These are phyloP conservation scores for Neocrepidodera transversa DNA, from an alignment of 2,888 invertebrate species.

Conservation along the genomic window DNA sequence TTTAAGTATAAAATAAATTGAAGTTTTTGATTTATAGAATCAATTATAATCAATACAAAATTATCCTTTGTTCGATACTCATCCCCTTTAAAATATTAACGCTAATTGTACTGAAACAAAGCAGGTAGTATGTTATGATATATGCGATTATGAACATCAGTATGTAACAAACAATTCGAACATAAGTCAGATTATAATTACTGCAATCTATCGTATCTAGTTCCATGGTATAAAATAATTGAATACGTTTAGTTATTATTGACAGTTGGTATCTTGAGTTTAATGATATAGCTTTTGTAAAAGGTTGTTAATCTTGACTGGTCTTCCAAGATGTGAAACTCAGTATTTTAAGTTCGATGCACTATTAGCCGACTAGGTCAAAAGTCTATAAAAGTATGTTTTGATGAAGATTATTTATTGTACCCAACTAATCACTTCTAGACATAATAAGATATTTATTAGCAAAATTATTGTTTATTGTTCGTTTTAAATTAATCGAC, in stretches of 20 bases:
- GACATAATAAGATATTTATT: too few species aligned
- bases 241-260: slow-evolving; percentile 2
- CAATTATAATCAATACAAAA: background rate
- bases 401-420: too few species aligned
- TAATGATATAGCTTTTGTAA: slow-evolving; percentile 5
- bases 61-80: background rate
- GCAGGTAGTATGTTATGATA: background rate
- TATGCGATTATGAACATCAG: background rate
- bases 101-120: background rate
- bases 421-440: too few species aligned
- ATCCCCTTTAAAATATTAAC: slow-evolving; percentile 1
- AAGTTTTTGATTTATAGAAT: background rate
- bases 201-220: slow-evolving; percentile 2
- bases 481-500: too few species aligned
- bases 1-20: too few species aligned
- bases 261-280: background rate
- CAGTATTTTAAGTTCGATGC: too few species aligned
- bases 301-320: background rate
- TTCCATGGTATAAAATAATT: background rate
- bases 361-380: too few species aligned
- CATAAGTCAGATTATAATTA: slow-evolving; percentile 1
- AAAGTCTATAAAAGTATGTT: too few species aligned
- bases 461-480: too few species aligned
- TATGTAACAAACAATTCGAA: background rate
- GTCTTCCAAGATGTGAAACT: background rate